Conservation (phyloP, 2,113 vertebrate species). For the Alligator sinensis region DNA sequence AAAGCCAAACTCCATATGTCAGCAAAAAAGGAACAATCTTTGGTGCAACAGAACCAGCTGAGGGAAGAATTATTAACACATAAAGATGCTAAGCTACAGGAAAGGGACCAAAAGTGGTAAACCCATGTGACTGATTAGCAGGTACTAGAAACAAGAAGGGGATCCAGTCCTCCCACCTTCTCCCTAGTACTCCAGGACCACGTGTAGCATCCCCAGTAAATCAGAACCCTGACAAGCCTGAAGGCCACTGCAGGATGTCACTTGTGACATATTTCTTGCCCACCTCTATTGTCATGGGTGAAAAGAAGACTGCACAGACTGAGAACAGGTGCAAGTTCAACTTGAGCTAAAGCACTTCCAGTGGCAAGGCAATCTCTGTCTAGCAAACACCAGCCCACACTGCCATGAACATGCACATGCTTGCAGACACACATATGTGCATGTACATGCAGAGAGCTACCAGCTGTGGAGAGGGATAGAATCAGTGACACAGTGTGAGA, state of each 20-base stretch:
- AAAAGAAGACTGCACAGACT: not conserved
- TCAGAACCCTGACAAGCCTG: not conserved
- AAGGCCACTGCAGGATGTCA: not conserved
- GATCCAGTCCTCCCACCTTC: not conserved
- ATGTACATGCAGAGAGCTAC: accelerated
- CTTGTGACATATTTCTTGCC: not conserved
- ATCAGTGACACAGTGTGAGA: not conserved
- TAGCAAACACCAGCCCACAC: accelerated
- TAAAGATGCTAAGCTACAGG: not conserved
- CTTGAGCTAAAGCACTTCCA: not conserved
- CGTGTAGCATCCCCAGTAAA: not conserved
- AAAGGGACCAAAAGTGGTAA: not conserved
- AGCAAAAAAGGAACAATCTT: not conserved
- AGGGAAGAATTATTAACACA: not conserved
- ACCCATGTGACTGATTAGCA: not conserved
- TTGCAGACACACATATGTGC: not conserved
- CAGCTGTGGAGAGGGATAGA: not conserved
- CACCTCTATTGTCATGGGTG: accelerated
- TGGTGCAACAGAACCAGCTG: not conserved
- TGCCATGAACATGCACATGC: not conserved
- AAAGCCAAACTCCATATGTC: not conserved
- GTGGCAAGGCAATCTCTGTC: not conserved
- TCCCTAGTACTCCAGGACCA: not conserved
- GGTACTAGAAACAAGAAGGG: not conserved
- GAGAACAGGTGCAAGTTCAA: not conserved